A percentile compares a stretch with the other conserved stretches of the same genome.
These are phyloP conservation scores for Frankliniella intonsa DNA, from an alignment of 2,888 invertebrate genomes.

Conservation along the genomic window DNA sequence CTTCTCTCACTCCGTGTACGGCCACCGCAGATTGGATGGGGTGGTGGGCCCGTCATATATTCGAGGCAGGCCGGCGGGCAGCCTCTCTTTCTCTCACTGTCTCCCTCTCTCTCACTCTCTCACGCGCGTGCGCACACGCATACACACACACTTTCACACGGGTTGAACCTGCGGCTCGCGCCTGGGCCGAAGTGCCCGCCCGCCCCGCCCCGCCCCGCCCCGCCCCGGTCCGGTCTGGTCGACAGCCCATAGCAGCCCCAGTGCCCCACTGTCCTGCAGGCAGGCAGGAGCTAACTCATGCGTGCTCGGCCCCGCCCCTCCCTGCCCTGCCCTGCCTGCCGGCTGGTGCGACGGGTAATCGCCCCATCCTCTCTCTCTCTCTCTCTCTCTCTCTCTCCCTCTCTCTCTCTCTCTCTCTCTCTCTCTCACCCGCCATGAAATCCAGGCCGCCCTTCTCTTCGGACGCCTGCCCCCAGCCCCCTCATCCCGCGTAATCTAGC, in stretches of 20 bases:
- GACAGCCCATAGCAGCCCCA: too few species aligned
- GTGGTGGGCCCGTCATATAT: not conserved
- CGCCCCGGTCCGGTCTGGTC: too few species aligned
- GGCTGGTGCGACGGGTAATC: constrained; percentile 30
- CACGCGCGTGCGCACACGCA: constrained; percentile 18
- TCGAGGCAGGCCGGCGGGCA: not conserved
- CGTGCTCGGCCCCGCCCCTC: not conserved
- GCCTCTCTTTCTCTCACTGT: constrained; percentile 11
- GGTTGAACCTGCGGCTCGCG: constrained; percentile 30
- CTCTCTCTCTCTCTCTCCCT: constrained; percentile 1
- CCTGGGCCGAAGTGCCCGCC: constrained; percentile 18
- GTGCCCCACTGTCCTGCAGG: too few species aligned
- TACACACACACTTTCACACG: not conserved
- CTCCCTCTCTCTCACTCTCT: constrained; percentile 29
- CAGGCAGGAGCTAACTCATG: too few species aligned
- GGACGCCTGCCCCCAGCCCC: not conserved
- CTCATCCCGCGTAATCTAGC: not conserved
- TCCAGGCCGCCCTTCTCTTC: constrained; percentile 4
- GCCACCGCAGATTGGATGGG: constrained; percentile 18
- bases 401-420: constrained; percentile 26
- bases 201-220: too few species aligned
- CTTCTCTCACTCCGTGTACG: not conserved
- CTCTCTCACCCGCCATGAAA: not conserved
- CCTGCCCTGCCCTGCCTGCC: not conserved
- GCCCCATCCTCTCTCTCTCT: constrained; percentile 30